Conservation (phyloP, 2,888 invertebrate species). For the Pegoplata infirma region DNA sequence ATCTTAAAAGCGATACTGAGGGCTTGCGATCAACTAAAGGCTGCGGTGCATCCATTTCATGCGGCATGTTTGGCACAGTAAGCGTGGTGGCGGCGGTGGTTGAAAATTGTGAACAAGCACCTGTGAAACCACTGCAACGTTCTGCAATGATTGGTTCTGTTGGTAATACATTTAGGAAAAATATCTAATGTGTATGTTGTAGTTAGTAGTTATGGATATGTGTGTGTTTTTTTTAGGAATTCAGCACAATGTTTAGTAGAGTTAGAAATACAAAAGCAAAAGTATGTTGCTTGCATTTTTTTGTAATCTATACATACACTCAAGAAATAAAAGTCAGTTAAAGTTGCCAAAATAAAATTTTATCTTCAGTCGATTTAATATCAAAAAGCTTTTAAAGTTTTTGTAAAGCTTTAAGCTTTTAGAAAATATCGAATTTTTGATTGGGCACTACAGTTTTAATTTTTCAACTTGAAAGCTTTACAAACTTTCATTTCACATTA, state of each 20-base stretch:
- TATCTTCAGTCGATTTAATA: too few species aligned
- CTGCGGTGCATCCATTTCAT: constrained; percentile 85
- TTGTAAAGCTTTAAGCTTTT: too few species aligned
- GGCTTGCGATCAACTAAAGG: constrained; percentile 85
- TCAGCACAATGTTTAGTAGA: background rate
- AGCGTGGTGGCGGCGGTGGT: constrained; percentile 75
- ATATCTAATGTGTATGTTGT: background rate
- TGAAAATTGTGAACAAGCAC: constrained; percentile 72
- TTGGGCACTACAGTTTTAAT: too few species aligned
- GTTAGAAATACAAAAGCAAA: background rate
- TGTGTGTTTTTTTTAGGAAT: background rate
- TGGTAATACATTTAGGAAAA: background rate
- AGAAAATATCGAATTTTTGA: too few species aligned
- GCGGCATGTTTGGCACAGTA: constrained; percentile 80
- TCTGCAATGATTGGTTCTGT: constrained; percentile 83
- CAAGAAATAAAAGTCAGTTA: too few species aligned
- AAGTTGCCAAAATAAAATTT: too few species aligned
- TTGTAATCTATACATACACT: too few species aligned
- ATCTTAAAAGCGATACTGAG: constrained; percentile 81
- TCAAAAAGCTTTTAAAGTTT: too few species aligned
- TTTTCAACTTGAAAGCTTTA: too few species aligned
- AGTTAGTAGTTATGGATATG: background rate
- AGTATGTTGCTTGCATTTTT: too few species aligned
- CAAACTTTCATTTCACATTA: too few species aligned
- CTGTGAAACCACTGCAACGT: constrained; percentile 85